Percentiles rank a stretch among this genome's conserved stretches.
Evolutionary conservation across 2,797 vertebrate species (phyloP).

Genomic region (Cyclopterus lumpus): DNA sequence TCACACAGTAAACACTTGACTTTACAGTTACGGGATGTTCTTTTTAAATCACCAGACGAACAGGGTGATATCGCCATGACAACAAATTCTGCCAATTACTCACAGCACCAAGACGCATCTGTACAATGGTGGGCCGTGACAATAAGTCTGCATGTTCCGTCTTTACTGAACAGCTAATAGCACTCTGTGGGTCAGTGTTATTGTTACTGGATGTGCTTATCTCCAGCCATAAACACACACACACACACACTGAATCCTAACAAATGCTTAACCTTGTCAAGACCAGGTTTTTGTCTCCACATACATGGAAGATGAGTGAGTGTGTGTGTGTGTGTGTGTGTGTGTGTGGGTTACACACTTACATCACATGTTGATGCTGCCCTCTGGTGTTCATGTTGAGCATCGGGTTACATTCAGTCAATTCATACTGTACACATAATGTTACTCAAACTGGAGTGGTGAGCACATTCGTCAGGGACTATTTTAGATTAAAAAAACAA

Average conservation of each 20-base stretch:
- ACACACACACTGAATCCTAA: not conserved
- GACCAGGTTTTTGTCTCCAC: not conserved
- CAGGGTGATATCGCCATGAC: conserved; percentile 20
- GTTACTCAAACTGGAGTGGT: not conserved
- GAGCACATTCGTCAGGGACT: not conserved
- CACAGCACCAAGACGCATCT: conserved; percentile 18
- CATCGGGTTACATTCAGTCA: not conserved
- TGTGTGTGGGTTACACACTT: not conserved
- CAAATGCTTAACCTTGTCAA: not conserved
- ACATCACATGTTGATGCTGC: conserved; percentile 45
- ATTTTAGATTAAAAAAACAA: not conserved
- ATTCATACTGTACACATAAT: not conserved
- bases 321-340: no score
- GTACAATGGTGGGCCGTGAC: conserved; percentile 10
- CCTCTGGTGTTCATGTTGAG: conserved; percentile 67
- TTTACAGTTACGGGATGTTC: conserved; percentile 55
- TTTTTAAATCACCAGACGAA: conserved; percentile 34
- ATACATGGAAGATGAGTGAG: not conserved
- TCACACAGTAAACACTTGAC: conserved; percentile 31
- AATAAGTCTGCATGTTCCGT: not conserved
- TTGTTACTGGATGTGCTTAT: not conserved
- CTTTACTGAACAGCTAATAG: not conserved
- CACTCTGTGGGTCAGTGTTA: not conserved
- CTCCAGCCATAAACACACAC: not conserved
- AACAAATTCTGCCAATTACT: conserved; percentile 14